Evolutionary conservation across 30 jellyfish, hydroid and myxozoan genomes (phyloP).

Genomic region (Pelagia noctiluca): DNA sequence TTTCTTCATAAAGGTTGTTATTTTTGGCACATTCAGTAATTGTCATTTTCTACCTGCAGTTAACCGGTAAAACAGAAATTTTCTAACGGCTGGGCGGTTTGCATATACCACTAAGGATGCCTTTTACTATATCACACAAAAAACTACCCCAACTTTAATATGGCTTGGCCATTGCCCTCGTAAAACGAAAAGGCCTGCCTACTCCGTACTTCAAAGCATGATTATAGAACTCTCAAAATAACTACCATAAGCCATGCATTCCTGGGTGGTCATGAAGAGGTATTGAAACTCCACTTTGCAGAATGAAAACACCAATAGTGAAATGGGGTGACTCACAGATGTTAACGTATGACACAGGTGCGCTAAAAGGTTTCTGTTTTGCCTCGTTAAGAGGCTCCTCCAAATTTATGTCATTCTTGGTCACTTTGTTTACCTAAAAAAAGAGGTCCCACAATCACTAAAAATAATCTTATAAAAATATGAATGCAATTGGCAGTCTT

Average conservation of each 20-base stretch:
- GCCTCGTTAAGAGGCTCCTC: constrained; percentile 22
- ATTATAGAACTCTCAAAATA: background rate
- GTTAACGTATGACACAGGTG: constrained; percentile 86
- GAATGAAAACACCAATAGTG: constrained; percentile 85
- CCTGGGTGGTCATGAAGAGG: constrained; percentile 98
- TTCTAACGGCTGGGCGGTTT: too few species aligned
- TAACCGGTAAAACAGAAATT: too few species aligned
- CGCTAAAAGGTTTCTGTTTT: constrained; percentile 31
- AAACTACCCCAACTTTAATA: too few species aligned
- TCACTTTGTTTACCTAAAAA: constrained; percentile 47
- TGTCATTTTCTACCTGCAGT: too few species aligned
- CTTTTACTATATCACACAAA: too few species aligned
- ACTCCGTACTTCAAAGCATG: background rate
- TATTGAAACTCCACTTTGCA: constrained; percentile 75
- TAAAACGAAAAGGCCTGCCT: too few species aligned
- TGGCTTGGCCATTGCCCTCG: too few species aligned
- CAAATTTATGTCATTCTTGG: constrained; percentile 47
- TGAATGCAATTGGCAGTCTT: background rate
- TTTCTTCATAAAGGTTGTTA: too few species aligned
- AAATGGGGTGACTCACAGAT: constrained; percentile 74
- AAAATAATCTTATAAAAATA: background rate
- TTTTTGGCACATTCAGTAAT: too few species aligned
- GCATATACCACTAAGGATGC: too few species aligned
- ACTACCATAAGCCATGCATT: constrained; percentile 93
- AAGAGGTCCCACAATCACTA: too few species aligned